Evolutionary conservation across 92 coral and sea anemone species (phyloP).

Genomic region (Parazoanthus darwini): DNA sequence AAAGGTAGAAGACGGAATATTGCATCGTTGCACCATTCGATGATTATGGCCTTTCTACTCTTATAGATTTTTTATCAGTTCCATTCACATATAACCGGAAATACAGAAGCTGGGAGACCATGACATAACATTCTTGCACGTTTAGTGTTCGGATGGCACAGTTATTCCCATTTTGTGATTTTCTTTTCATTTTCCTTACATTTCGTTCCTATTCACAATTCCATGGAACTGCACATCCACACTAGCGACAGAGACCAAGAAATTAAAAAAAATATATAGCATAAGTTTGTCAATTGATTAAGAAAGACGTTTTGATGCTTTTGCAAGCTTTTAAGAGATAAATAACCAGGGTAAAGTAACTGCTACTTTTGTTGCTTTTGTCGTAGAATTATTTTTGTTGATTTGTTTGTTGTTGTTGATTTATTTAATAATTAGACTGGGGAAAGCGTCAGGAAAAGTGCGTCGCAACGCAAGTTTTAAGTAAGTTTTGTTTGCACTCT

Average conservation of each 20-base stretch:
- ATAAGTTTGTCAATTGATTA: neutral
- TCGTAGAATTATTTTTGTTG: neutral
- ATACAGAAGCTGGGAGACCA: neutral
- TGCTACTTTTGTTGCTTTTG: neutral
- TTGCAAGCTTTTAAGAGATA: neutral
- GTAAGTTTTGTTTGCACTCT: constrained; percentile 28
- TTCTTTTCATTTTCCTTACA: neutral
- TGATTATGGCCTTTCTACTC: neutral
- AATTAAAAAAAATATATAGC: neutral
- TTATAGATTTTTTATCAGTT: neutral
- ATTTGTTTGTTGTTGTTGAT: constrained; percentile 1
- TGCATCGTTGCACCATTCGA: neutral
- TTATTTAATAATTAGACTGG: constrained; percentile 24
- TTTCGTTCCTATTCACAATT: too few relatives aligned
- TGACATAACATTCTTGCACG: neutral
- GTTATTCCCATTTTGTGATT: too few relatives aligned
- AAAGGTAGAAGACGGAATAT: neutral
- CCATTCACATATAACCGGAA: neutral
- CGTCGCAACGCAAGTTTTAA: constrained; percentile 44
- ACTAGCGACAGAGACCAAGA: too few relatives aligned
- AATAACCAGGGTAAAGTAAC: neutral
- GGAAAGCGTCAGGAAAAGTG: constrained; percentile 34
- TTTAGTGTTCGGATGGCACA: too few relatives aligned
- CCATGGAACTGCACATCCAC: too few relatives aligned
- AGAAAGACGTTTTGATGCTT: neutral